Percentiles rank a stretch among this genome's conserved stretches.
Conservation (phyloP, 2,797 vertebrate genomes). For the Pipistrellus pipistrellus region DNA sequence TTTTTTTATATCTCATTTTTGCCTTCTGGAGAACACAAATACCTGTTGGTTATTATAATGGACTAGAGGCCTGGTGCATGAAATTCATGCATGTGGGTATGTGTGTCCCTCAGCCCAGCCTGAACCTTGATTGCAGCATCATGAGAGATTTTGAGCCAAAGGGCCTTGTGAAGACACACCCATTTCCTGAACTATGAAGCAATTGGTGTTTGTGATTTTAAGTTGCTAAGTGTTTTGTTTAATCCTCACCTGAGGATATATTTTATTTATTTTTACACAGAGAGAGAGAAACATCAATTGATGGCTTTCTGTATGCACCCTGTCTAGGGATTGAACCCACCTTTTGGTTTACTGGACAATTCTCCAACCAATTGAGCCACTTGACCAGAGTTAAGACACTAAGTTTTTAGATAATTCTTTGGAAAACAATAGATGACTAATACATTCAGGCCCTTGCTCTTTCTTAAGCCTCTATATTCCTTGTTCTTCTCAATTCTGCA, state of each 20-base stretch:
- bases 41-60: background rate
- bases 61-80: too few species aligned
- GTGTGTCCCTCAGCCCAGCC: too few species aligned
- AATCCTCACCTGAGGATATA: background rate
- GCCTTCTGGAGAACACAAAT: conserved; percentile 4
- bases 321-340: background rate
- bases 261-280: background rate
- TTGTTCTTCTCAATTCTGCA: background rate
- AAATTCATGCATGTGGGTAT: too few species aligned
- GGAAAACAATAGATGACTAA: background rate
- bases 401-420: background rate
- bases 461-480: background rate
- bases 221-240: background rate
- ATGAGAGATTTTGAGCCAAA: background rate
- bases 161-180: background rate
- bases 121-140: background rate
- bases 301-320: background rate
- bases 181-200: background rate
- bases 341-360: background rate
- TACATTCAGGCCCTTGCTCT: background rate
- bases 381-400: background rate
- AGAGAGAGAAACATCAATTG: background rate
- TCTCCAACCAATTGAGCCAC: background rate
- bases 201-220: background rate
- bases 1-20: background rate